phyloP scores from a whole-genome alignment of 2,797 vertebrate genomes.

The Gobionotothen gibberifrons region DNA sequence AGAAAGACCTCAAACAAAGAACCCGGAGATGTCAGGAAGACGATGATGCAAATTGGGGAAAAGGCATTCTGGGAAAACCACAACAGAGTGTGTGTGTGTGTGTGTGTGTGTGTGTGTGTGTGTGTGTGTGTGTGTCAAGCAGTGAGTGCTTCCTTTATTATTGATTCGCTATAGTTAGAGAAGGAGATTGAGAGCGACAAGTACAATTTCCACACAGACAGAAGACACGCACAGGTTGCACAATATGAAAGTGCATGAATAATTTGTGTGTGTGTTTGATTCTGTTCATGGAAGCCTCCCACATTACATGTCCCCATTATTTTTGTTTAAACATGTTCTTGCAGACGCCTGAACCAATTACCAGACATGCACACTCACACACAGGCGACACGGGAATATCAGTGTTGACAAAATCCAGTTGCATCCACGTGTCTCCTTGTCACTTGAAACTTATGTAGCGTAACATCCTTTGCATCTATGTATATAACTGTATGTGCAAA shows the following conservation, averaged over 20 bases:
- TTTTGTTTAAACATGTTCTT: conserved; percentile 15
- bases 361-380: not conserved
- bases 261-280: conserved; percentile 8
- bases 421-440: conserved; percentile 37
- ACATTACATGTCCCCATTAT: conserved; percentile 7
- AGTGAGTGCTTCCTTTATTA: conserved; percentile 62
- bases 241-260: conserved; percentile 32
- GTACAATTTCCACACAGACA: conserved; percentile 42
- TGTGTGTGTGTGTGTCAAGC: conserved; percentile 25
- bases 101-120: conserved; percentile 27
- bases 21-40: not conserved
- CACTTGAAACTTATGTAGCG: conserved; percentile 24
- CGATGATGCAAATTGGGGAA: not conserved
- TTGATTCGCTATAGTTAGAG: conserved; percentile 60
- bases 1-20: conserved; percentile 9
- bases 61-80: conserved; percentile 15
- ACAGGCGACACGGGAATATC: conserved; percentile 28
- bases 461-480: not conserved
- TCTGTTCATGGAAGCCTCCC: conserved; percentile 11
- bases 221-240: conserved; percentile 56
- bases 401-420: conserved; percentile 41
- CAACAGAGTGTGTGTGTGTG: conserved; percentile 28
- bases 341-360: conserved; percentile 1
- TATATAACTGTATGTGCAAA: not conserved
- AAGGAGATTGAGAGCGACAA: conserved; percentile 62